phyloP scores from a whole-genome alignment of 1,140 invertebrate species.

The Phenacoccus solenopsis region DNA sequence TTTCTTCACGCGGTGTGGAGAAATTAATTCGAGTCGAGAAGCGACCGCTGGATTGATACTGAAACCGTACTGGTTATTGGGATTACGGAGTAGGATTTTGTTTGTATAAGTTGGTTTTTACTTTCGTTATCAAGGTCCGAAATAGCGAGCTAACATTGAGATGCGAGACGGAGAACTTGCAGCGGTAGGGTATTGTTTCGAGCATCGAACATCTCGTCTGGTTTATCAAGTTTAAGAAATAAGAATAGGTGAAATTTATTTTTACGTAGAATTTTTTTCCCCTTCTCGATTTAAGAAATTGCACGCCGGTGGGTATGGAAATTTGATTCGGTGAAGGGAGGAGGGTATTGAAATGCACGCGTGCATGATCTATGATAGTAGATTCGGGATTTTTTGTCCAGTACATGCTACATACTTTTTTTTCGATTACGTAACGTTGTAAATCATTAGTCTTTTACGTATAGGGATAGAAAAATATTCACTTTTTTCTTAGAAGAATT shows the following conservation, averaged over 20 bases:
- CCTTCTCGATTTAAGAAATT: neutral
- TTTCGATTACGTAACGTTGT: no score
- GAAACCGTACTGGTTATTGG: neutral
- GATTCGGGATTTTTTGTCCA: no score
- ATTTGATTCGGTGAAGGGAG: no score
- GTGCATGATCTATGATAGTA: no score
- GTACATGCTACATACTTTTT: no score
- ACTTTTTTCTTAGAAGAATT: no score
- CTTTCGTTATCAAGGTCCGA: conserved; percentile 7
- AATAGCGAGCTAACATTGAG: conserved; percentile 11
- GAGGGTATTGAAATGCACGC: no score
- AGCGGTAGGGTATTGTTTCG: neutral
- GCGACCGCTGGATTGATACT: neutral
- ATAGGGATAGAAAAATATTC: no score
- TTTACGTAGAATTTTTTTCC: neutral
- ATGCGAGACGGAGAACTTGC: neutral
- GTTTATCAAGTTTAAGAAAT: neutral
- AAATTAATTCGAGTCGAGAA: neutral
- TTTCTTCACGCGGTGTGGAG: neutral
- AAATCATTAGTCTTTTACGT: no score
- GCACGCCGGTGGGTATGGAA: no score
- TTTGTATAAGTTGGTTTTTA: neutral
- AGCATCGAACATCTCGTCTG: neutral
- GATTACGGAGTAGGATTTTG: neutral
- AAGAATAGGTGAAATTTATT: no score